Evolutionary conservation across 64 coral and sea anemone genomes (phyloP).

Genomic region (Pocillopora damicornis): DNA sequence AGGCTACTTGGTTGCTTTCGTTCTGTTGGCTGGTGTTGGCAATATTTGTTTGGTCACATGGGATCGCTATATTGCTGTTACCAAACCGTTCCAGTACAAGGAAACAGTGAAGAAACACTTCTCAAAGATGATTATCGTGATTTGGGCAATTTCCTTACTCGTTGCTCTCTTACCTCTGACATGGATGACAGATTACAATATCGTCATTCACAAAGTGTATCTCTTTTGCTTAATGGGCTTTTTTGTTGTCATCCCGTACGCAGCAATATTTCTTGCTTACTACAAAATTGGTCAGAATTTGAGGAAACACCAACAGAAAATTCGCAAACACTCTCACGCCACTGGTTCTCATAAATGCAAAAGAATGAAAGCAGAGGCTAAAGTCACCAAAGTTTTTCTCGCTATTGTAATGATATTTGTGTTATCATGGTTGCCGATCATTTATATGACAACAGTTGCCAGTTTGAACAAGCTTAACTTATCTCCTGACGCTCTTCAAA

Average conservation of each 20-base stretch:
- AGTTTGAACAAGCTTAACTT: background rate
- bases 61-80: slow-evolving; percentile 35
- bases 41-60: slow-evolving; percentile 32
- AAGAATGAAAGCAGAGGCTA: slow-evolving; percentile 19
- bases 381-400: slow-evolving; percentile 19
- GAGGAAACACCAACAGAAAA: background rate
- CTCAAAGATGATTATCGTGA: background rate
- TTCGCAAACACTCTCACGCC: background rate
- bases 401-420: slow-evolving; percentile 37
- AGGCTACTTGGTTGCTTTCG: slow-evolving; percentile 32
- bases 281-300: slow-evolving; percentile 2
- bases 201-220: slow-evolving; percentile 18
- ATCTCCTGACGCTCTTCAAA: background rate
- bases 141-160: slow-evolving; percentile 25
- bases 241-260: slow-evolving; percentile 14
- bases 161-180: slow-evolving; percentile 2
- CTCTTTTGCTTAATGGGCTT: slow-evolving; percentile 16
- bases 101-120: background rate
- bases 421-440: slow-evolving; percentile 26
- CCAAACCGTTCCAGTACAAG: slow-evolving; percentile 18
- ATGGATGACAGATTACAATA: background rate
- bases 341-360: background rate
- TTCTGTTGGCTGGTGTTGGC: slow-evolving; percentile 27
- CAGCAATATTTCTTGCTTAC: slow-evolving; percentile 5
- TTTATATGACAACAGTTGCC: slow-evolving; percentile 34